Percentiles rank a stretch among this genome's conserved stretches.
Conservation (phyloP, 2,888 invertebrate species). For the Heliconius ismenius region DNA sequence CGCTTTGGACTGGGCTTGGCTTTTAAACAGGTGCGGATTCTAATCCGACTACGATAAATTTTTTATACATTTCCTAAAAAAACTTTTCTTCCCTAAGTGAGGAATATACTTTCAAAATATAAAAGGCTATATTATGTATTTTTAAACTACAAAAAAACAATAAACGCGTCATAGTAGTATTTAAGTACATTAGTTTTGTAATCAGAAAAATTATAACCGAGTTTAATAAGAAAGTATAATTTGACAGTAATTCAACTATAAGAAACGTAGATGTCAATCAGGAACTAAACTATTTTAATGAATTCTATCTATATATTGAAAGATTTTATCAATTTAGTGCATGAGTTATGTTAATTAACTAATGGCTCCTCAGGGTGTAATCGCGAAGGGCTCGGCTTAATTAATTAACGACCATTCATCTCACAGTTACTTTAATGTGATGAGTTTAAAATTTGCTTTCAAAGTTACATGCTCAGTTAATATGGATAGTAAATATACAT, state of each 20-base stretch:
- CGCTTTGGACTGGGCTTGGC: too few species aligned
- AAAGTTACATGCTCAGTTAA: slow-evolving; percentile 25
- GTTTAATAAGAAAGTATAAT: neutral
- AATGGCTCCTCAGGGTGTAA: slow-evolving; percentile 72
- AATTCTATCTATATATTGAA: slow-evolving; percentile 41
- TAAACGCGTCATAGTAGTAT: too few species aligned
- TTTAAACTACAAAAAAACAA: too few species aligned
- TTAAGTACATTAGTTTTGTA: neutral
- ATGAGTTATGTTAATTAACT: slow-evolving; percentile 73
- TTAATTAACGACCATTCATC: slow-evolving; percentile 79
- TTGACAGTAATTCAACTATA: neutral
- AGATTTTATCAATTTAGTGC: slow-evolving; percentile 54
- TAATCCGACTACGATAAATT: neutral
- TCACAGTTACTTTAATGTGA: slow-evolving; percentile 65
- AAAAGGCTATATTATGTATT: neutral
- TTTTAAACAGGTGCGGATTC: neutral
- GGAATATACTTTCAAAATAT: neutral
- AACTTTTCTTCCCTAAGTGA: neutral
- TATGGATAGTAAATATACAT: slow-evolving; percentile 21
- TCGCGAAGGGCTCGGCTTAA: slow-evolving; percentile 74
- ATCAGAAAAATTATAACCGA: too few species aligned
- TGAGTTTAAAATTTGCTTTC: slow-evolving; percentile 55
- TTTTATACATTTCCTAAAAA: neutral
- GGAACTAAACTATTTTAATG: slow-evolving; percentile 14
- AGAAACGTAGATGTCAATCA: neutral